These are phyloP conservation scores for Aricia agestis DNA, from an alignment of 1,140 invertebrate species.

Conservation along the genomic window DNA sequence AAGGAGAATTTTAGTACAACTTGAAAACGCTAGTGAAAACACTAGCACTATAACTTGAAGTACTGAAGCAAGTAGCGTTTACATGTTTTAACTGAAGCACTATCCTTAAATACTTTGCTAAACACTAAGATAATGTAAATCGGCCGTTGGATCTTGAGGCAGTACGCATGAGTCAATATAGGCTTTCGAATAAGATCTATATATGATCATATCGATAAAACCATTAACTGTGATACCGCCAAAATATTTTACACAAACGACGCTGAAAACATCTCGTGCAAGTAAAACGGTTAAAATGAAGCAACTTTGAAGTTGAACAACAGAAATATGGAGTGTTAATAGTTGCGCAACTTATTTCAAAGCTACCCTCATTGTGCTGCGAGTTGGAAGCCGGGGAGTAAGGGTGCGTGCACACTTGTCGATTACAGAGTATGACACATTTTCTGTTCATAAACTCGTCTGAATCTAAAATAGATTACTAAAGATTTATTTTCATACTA, in stretches of 20 bases:
- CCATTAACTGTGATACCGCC: background rate
- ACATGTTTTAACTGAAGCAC: too few relatives aligned
- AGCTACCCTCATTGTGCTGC: conserved; percentile 47
- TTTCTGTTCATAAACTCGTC: background rate
- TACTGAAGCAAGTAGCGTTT: too few relatives aligned
- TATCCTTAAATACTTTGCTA: too few relatives aligned
- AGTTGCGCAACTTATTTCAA: conserved; percentile 30
- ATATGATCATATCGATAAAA: background rate
- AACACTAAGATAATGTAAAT: too few relatives aligned
- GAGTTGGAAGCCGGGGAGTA: conserved; percentile 45
- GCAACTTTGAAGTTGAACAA: conserved; percentile 38
- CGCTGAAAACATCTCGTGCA: background rate
- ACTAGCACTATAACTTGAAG: too few relatives aligned
- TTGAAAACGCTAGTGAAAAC: too few relatives aligned
- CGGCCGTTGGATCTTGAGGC: too few relatives aligned
- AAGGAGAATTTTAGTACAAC: too few relatives aligned
- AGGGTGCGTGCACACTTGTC: conserved; percentile 20
- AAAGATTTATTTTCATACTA: too few relatives aligned
- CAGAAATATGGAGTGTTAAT: conserved; percentile 33
- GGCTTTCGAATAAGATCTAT: too few relatives aligned
- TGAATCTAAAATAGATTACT: too few relatives aligned
- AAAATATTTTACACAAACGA: background rate
- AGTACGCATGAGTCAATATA: too few relatives aligned
- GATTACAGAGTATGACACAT: background rate
- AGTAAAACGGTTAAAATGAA: conserved; percentile 16